Conservation (phyloP, 2,888 invertebrate genomes). For the Ophion slaviceki region DNA sequence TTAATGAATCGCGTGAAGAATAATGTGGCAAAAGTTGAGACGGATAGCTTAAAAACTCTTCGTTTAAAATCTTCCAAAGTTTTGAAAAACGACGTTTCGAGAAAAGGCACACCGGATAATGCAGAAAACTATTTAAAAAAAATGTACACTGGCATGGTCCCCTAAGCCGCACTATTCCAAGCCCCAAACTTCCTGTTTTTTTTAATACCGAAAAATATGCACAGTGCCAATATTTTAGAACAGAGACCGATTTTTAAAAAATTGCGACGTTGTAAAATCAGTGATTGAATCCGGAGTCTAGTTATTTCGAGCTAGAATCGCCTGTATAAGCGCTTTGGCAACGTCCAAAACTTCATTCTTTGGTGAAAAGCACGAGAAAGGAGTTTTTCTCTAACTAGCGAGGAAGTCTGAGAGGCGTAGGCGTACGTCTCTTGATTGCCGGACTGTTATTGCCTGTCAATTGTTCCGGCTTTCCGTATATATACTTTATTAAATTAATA, state of each 20-base stretch:
- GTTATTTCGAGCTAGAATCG: not conserved
- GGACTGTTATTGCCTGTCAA: constrained; percentile 82
- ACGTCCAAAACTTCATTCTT: constrained; percentile 46
- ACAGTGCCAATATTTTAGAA: too few relatives aligned
- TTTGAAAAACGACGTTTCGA: too few relatives aligned
- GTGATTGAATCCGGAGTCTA: not conserved
- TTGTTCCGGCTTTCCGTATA: constrained; percentile 76
- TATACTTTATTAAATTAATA: constrained; percentile 82
- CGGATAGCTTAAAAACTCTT: too few relatives aligned
- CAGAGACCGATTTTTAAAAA: not conserved
- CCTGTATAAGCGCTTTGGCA: not conserved
- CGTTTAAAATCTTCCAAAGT: too few relatives aligned
- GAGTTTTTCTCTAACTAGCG: constrained; percentile 71
- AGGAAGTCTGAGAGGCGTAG: constrained; percentile 57
- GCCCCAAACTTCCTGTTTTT: too few relatives aligned
- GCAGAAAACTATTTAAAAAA: too few relatives aligned
- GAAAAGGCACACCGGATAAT: too few relatives aligned
- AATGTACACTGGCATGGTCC: too few relatives aligned
- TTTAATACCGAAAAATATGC: too few relatives aligned
- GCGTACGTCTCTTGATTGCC: constrained; percentile 79
- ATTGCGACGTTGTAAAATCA: not conserved
- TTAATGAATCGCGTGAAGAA: too few relatives aligned
- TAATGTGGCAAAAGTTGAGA: too few relatives aligned
- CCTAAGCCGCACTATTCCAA: too few relatives aligned
- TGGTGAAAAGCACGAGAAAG: constrained; percentile 66